phyloP scores from a whole-genome alignment of 1,140 invertebrate species.

The Calycopis cecrops region DNA sequence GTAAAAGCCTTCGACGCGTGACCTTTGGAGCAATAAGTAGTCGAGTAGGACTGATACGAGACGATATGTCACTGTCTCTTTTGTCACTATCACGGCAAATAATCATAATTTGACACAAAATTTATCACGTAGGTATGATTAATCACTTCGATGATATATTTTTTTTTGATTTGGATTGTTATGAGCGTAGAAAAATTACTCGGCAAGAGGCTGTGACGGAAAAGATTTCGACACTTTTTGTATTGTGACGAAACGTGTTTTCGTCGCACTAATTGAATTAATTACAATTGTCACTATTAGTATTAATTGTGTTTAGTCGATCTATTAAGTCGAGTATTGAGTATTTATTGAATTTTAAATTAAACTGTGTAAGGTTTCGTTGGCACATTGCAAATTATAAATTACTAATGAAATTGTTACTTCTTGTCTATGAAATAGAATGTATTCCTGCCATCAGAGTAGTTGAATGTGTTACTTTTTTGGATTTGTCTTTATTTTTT shows the following conservation, averaged over 20 bases:
- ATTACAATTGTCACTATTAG: slow-evolving; percentile 8
- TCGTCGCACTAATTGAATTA: neutral
- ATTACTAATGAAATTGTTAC: neutral
- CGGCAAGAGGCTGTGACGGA: neutral
- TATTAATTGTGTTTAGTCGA: neutral
- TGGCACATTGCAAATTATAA: neutral
- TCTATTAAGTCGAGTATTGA: no score
- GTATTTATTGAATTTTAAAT: no score
- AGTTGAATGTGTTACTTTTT: no score
- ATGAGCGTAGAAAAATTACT: neutral
- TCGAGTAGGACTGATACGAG: neutral
- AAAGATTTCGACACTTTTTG: neutral
- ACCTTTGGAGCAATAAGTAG: slow-evolving; percentile 1
- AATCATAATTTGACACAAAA: no score
- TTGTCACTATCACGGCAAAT: slow-evolving; percentile 3
- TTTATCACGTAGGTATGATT: neutral
- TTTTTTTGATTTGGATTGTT: slow-evolving; percentile 8
- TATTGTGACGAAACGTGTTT: neutral
- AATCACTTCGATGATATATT: neutral
- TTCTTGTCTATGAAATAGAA: slow-evolving; percentile 9
- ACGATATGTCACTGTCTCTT: neutral
- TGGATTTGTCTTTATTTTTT: no score
- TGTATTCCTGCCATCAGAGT: slow-evolving; percentile 3
- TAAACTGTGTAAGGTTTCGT: neutral
- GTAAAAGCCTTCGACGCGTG: neutral